Base-by-base conservation (phyloP, 2,888 invertebrate genomes). In the Maniola hyperantus region DNA sequence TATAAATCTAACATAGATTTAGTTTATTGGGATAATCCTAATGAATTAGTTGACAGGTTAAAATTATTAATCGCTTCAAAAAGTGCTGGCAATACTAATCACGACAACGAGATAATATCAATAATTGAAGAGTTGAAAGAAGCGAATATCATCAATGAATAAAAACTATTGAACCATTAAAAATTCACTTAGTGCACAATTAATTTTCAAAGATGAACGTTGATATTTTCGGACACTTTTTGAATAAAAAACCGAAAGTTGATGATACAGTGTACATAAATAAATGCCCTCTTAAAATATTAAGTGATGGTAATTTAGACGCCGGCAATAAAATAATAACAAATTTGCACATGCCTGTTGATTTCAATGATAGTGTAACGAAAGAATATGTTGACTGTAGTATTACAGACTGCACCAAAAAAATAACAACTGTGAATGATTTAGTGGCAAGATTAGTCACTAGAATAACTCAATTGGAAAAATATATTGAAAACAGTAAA, bases 21-120 rank as follows among this genome's bases (percentile, higher is more conserved):
- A 6, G 57, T 76, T 48, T 76, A 76, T 57, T 76, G 71, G 71
- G 48, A 48, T 48, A 44, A 74, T 67, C 73, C 74, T 15, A 76
- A 74, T 68, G 74, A 75, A 66, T 36, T 74, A 48, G 57, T 74
- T 39, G 73, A 74, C 20, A 65, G 74, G 50, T 65, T 74, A 48
- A 73, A 73, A 71, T 33, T 74, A 53, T 58, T 74, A 46, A 54
- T 72, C 34, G 73, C 73, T n/a, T 75, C 74, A 11, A 60, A 64
- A 62, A 65, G 67, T 66, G 75, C 76, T 46, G 73, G 73, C 2
- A 76, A 75, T 65, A 73, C 48, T 26, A 66, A 55, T 53, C 72
- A 68, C 64, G 71, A 74, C 65, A 73, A 71, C 66, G 81, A 85
- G 76, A 83, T 83, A 39, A 71, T 79, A 20, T 77, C 82, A n/a